Evolutionary conservation across 1,140 invertebrate genomes (phyloP).

Genomic region (Heliothis virescens): DNA sequence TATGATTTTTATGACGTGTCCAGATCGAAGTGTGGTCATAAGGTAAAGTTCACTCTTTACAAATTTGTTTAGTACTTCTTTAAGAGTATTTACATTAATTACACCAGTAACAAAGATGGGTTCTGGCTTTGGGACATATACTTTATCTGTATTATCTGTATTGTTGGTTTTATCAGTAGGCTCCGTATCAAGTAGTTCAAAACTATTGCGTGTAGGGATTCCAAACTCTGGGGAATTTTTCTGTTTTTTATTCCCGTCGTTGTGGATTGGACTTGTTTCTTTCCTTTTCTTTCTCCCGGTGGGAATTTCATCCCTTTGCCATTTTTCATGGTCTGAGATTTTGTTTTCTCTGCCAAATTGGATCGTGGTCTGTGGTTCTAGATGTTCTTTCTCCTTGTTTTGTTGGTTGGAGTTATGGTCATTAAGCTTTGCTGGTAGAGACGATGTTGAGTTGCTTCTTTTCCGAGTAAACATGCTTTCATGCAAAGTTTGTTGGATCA

Average conservation of each 20-base stretch:
- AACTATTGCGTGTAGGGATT: background rate
- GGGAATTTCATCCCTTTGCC: background rate
- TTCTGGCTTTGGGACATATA: slow-evolving; percentile 52
- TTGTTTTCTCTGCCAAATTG: background rate
- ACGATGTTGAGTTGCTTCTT: too few species aligned
- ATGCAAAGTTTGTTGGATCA: background rate
- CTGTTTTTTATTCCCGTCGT: background rate
- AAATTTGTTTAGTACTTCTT: slow-evolving; percentile 48
- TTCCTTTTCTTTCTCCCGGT: background rate
- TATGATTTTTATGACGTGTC: slow-evolving; percentile 58
- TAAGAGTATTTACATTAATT: slow-evolving; percentile 48
- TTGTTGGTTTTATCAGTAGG: background rate
- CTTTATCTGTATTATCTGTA: background rate
- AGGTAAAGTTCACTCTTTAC: slow-evolving; percentile 35
- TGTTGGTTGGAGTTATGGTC: too few species aligned
- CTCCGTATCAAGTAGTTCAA: background rate
- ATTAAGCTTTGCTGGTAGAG: too few species aligned
- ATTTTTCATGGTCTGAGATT: background rate
- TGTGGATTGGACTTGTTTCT: background rate
- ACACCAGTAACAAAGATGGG: slow-evolving; percentile 61
- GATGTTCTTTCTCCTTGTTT: background rate
- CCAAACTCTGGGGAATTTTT: background rate
- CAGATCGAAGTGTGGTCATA: slow-evolving; percentile 56
- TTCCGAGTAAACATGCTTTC: too few species aligned
- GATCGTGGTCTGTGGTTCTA: too few species aligned